Percentiles rank a stretch among this genome's conserved stretches.
phyloP scores from a whole-genome alignment of 2,113 vertebrate genomes.

The Vombatus ursinus region DNA sequence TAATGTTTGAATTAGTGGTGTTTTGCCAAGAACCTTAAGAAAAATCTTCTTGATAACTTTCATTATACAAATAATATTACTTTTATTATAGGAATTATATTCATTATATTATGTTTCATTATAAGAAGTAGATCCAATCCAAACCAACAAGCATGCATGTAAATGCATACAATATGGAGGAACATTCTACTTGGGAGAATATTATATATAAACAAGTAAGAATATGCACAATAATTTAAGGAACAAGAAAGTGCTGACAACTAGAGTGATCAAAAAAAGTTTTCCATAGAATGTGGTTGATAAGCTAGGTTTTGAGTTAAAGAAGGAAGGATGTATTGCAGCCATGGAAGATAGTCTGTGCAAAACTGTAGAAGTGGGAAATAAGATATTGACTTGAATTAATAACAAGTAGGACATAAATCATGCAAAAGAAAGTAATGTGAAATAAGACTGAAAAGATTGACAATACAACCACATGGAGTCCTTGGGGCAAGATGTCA shows the following conservation, averaged over 20 bases:
- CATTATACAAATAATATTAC: not conserved
- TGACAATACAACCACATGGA: not conserved
- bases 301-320: not conserved
- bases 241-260: not conserved
- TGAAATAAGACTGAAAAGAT: not conserved
- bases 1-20: not conserved
- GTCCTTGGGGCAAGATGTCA: not conserved
- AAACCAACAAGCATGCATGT: not conserved
- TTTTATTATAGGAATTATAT: not conserved
- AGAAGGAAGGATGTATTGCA: not conserved
- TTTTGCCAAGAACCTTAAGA: not conserved
- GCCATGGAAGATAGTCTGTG: not conserved
- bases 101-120: not conserved
- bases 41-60: not conserved
- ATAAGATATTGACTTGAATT: not conserved
- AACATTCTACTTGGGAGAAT: not conserved
- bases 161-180: not conserved
- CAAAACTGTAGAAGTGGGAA: not conserved
- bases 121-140: not conserved
- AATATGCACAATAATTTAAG: not conserved
- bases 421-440: not conserved
- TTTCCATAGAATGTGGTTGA: not conserved
- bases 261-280: not conserved
- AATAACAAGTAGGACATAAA: not conserved
- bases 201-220: not conserved